Evolutionary conservation across 2,888 invertebrate genomes (phyloP).

Genomic region (Synergus umbraculus): DNA sequence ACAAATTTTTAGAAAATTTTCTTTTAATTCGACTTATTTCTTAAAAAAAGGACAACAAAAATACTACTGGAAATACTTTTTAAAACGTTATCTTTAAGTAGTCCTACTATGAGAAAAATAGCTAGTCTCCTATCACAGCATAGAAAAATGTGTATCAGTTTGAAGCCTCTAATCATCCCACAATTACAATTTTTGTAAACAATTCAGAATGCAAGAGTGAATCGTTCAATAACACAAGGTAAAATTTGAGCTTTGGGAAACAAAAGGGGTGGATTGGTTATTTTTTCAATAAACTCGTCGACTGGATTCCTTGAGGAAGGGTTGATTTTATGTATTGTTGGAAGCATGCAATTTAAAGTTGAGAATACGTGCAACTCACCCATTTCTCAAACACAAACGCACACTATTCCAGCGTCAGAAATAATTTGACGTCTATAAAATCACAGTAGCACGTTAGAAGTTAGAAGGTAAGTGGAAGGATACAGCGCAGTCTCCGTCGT

Average conservation of each 20-base stretch:
- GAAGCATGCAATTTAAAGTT: background rate
- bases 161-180: background rate
- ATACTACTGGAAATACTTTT: too few species aligned
- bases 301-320: background rate
- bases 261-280: background rate
- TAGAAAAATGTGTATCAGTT: too few species aligned
- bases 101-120: too few species aligned
- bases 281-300: background rate
- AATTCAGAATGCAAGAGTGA: background rate
- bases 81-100: too few species aligned
- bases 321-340: background rate
- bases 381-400: constrained; percentile 6
- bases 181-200: background rate
- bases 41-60: too few species aligned
- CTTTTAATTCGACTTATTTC: too few species aligned
- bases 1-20: too few species aligned
- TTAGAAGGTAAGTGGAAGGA: constrained; percentile 29
- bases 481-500: constrained; percentile 68
- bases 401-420: constrained; percentile 17
- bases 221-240: constrained; percentile 12
- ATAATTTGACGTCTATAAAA: constrained; percentile 6
- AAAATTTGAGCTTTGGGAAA: background rate
- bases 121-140: too few species aligned
- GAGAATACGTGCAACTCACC: background rate
- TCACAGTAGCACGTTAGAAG: constrained; percentile 1